Conservation (phyloP, 2,797 vertebrate species). For the Molossus alvarezi region DNA sequence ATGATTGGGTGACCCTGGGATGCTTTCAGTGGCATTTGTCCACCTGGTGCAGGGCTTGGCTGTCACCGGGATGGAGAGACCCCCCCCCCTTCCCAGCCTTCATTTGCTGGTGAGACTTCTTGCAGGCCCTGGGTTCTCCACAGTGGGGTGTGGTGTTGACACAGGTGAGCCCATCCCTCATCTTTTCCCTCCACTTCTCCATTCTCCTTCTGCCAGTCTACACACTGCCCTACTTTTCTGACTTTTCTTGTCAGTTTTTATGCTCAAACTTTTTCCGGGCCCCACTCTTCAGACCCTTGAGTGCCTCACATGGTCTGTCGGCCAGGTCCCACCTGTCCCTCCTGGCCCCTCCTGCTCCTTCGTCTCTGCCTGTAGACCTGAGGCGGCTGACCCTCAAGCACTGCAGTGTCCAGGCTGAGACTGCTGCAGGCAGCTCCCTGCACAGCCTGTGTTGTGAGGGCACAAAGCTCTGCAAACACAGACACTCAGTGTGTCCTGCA, state of each 20-base stretch:
- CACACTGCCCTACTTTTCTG: not conserved
- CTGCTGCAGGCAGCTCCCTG: not conserved
- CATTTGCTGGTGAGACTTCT: not conserved
- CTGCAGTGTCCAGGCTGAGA: not conserved
- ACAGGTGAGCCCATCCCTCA: too few relatives aligned
- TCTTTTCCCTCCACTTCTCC: not conserved
- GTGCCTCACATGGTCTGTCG: not conserved
- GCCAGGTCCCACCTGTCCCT: not conserved
- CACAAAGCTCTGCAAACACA: not conserved
- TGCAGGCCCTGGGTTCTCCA: not conserved
- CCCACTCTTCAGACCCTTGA: fast-evolving
- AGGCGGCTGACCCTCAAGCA: not conserved
- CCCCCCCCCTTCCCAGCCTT: not conserved
- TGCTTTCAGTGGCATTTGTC: not conserved
- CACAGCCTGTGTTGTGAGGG: not conserved
- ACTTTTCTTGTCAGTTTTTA: not conserved
- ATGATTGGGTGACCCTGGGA: not conserved
- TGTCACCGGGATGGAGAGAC: not conserved
- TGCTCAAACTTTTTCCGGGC: not conserved
- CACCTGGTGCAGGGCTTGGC: not conserved
- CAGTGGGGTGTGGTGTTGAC: too few relatives aligned
- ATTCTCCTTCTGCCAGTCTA: not conserved
- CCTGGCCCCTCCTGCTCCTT: too few relatives aligned
- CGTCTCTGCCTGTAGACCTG: not conserved
- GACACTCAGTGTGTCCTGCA: not conserved